These are phyloP conservation scores for Cryptus viduatorius DNA, from an alignment of 2,888 invertebrate species.

Conservation along the genomic window DNA sequence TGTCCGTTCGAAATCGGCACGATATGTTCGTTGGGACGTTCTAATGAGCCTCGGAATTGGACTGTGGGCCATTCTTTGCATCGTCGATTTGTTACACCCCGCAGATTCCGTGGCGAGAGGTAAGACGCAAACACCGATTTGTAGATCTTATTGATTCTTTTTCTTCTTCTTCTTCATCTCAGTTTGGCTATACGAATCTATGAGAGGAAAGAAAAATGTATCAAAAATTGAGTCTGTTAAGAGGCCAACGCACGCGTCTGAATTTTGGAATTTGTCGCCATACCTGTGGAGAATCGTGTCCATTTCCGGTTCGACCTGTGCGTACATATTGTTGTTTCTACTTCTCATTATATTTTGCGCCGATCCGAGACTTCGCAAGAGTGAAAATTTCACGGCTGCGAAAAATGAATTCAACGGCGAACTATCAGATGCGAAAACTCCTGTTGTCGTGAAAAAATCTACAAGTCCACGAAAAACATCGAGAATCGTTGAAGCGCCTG, in stretches of 20 bases:
- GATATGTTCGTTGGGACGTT: constrained; percentile 74
- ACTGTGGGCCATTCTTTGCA: constrained; percentile 75
- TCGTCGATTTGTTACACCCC: constrained; percentile 67
- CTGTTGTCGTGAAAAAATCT: constrained; percentile 21
- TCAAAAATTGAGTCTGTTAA: constrained; percentile 41
- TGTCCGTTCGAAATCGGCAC: constrained; percentile 45
- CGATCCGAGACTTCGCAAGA: constrained; percentile 51
- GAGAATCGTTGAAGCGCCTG: neutral
- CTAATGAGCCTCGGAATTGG: constrained; percentile 73
- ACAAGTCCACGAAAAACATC: neutral
- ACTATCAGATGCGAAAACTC: neutral
- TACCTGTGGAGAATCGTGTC: constrained; percentile 51
- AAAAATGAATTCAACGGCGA: neutral
- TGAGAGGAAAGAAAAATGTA: constrained; percentile 53
- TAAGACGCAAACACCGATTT: constrained; percentile 7
- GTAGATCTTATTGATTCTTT: neutral
- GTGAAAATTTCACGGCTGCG: neutral
- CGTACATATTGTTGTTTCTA: constrained; percentile 51
- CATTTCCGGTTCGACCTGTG: constrained; percentile 52
- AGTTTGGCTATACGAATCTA: constrained; percentile 64
- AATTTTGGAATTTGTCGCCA: constrained; percentile 46
- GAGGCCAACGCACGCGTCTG: constrained; percentile 31
- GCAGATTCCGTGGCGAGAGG: constrained; percentile 60
- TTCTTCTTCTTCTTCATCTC: constrained; percentile 1
- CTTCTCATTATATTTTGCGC: constrained; percentile 60